Base-by-base conservation (phyloP, 2,797 vertebrate genomes). In the Galago senegalensis region DNA sequence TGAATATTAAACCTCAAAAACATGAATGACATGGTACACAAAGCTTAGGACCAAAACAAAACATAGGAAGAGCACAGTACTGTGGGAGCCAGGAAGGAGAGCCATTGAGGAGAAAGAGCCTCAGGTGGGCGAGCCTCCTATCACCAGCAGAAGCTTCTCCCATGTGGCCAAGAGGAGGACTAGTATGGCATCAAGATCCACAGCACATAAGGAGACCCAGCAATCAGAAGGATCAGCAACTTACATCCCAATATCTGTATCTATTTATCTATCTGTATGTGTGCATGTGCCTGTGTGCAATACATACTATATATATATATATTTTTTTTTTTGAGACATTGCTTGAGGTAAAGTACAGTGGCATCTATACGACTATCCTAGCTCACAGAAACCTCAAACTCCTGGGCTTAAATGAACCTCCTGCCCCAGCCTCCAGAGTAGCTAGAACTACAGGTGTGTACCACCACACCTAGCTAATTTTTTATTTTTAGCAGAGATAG, bases 1-100 rank as follows among this genome's bases (percentile, higher is more conserved):
- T 94, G 23, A 92, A 25, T 67, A 83, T 58, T 79, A 73, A 79
- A 60, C 31, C 7, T 92, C 23, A 87, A 72, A 65, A 93, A 69
- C 14, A 37, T 73, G 16, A 77, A 86, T 86, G 29, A 63, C 18
- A 61, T 76, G 81, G 9, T 29, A 27, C 37, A 69, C 43, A 87
- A 82, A 91, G 23, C 25, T 43, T 69, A 63, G 85, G 7, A 25
- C 49, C 37, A 37, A 87, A 87, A 77, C 29, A 85, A 40, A 85
- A 85, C 46, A n/a, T 56, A 18, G 58, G 76, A 88, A 92, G n/a
- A 53, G n/a, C 25, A 56, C 49, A 3, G 9, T n/a, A 7, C 77
- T 40, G 10, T 40, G 82, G 58, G 31, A 82, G 58, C 34, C 40
- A 46, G 29, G 37, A 53, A 21, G 10, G 10, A 76, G 13, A 70